phyloP scores from a whole-genome alignment of 1,140 invertebrate species.

The Luehdorfia chinensis region DNA sequence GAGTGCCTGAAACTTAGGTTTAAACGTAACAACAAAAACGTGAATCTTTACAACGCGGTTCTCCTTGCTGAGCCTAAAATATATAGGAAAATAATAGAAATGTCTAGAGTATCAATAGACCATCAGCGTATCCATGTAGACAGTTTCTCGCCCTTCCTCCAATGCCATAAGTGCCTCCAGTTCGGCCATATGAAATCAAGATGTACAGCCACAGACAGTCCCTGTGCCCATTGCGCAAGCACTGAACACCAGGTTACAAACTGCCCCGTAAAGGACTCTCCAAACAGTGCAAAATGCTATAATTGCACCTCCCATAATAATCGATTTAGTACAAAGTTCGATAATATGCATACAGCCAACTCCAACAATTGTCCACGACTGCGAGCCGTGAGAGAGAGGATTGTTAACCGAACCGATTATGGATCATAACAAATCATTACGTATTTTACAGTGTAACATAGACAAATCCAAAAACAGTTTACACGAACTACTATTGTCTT shows the following conservation, averaged over 20 bases:
- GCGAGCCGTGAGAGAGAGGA: too few species aligned
- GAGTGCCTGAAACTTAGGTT: constrained; percentile 12
- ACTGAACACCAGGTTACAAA: not conserved
- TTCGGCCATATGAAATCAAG: constrained; percentile 18
- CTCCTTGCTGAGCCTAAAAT: constrained; percentile 6
- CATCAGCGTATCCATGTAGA: constrained; percentile 22
- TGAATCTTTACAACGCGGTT: too few species aligned
- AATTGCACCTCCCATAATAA: constrained; percentile 11
- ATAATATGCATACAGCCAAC: not conserved
- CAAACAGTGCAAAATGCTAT: not conserved
- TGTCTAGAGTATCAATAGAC: constrained; percentile 17
- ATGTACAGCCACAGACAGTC: not conserved
- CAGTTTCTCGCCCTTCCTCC: constrained; percentile 22
- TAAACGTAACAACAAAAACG: constrained; percentile 11
- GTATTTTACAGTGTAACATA: constrained; percentile 6
- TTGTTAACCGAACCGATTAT: constrained; percentile 17
- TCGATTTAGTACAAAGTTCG: not conserved
- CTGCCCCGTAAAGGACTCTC: constrained; percentile 4
- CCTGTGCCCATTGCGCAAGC: too few species aligned
- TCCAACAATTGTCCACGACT: too few species aligned
- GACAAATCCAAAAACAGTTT: too few species aligned
- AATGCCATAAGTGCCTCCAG: constrained; percentile 20
- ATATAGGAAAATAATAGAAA: not conserved
- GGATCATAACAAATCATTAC: constrained; percentile 10
- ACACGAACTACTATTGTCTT: not conserved